Evolutionary conservation across 2,888 invertebrate genomes (phyloP).

Genomic region (Ophion ellenae): DNA sequence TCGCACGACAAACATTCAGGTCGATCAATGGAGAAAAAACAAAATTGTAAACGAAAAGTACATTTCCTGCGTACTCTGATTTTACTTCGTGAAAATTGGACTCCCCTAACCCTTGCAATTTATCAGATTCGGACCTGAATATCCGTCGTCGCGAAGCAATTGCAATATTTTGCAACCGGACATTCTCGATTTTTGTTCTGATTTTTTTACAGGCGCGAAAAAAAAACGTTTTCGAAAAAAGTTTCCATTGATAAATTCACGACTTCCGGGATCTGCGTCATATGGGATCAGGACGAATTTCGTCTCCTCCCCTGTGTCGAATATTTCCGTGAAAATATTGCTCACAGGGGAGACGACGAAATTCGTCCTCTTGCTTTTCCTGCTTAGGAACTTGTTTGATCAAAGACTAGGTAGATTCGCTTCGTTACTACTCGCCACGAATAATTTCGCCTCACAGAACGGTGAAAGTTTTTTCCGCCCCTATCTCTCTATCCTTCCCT

Average conservation of each 20-base stretch:
- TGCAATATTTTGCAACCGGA: background rate
- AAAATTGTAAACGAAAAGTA: background rate
- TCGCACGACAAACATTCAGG: background rate
- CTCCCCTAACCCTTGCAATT: background rate
- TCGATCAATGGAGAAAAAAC: background rate
- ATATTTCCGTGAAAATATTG: background rate
- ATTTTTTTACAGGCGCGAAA: background rate
- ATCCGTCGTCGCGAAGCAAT: background rate
- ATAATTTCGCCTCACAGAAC: constrained; percentile 5
- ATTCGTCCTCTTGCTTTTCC: constrained; percentile 38
- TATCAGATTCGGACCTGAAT: background rate
- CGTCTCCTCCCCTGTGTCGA: constrained; percentile 35
- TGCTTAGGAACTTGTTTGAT: constrained; percentile 49
- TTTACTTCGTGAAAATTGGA: background rate
- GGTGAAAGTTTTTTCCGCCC: background rate
- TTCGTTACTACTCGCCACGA: constrained; percentile 18
- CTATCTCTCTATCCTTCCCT: background rate
- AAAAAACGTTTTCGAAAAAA: background rate
- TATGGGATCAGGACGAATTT: constrained; percentile 49
- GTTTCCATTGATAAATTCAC: background rate
- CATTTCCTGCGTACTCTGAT: background rate
- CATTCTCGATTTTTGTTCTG: no score
- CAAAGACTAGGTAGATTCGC: constrained; percentile 23
- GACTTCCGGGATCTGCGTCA: background rate
- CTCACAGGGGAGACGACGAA: constrained; percentile 51